Evolutionary conservation across 1,140 invertebrate species (phyloP).

Genomic region (Ostrea edulis): DNA sequence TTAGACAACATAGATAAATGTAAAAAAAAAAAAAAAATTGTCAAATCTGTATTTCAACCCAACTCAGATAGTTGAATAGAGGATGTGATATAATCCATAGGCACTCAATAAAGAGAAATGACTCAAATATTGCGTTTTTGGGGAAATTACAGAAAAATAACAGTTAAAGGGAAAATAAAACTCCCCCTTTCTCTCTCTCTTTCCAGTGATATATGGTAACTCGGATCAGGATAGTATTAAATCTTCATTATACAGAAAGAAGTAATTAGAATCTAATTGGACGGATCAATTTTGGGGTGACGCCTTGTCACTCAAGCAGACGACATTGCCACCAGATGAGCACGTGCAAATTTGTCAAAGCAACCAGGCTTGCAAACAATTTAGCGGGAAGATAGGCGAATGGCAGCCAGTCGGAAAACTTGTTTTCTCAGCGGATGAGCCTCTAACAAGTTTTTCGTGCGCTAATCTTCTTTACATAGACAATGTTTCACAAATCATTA

Average conservation of each 20-base stretch:
- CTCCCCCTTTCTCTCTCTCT: background rate
- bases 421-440: slow-evolving; percentile 1
- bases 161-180: no score
- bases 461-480: slow-evolving; percentile 2
- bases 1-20: no score
- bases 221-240: slow-evolving; percentile 11
- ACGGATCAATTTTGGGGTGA: slow-evolving; percentile 23
- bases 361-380: slow-evolving; percentile 32
- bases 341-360: slow-evolving; percentile 35
- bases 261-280: slow-evolving; percentile 35
- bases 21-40: no score
- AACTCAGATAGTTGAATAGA: no score
- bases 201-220: background rate
- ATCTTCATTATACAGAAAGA: slow-evolving; percentile 8
- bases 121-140: no score
- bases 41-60: no score
- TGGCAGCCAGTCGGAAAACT: slow-evolving; percentile 18
- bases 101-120: no score
- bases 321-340: background rate
- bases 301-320: slow-evolving; percentile 26
- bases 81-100: no score
- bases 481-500: background rate
- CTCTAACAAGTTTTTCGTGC: background rate
- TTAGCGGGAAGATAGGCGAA: background rate
- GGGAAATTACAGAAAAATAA: no score